phyloP scores from a whole-genome alignment of 2,888 invertebrate genomes.

The Machimus atricapillus region DNA sequence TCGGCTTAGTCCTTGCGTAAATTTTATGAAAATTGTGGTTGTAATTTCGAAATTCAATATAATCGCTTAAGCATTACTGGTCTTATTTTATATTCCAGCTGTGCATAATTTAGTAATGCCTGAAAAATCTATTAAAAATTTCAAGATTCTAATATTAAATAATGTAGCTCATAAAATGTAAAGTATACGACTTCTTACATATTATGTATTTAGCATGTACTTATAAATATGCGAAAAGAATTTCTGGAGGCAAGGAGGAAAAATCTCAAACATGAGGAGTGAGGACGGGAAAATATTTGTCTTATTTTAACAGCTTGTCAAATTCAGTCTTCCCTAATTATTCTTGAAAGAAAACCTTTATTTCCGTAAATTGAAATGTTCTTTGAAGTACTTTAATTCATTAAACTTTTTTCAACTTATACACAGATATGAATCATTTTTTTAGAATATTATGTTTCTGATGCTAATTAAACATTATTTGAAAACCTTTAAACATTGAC shows the following conservation, averaged over 20 bases:
- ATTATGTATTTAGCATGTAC: no score
- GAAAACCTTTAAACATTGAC: not conserved
- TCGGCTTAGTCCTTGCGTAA: no score
- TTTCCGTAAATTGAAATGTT: not conserved
- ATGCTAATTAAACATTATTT: not conserved
- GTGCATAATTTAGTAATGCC: no score
- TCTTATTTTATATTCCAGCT: no score
- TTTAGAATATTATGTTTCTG: not conserved
- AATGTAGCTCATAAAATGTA: no score
- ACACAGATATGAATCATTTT: not conserved
- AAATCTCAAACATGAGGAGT: not conserved
- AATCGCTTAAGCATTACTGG: no score
- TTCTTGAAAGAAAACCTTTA: not conserved
- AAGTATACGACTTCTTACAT: no score
- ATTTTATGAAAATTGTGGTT: no score
- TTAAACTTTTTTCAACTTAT: not conserved
- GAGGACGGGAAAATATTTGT: not conserved
- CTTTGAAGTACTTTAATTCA: not conserved
- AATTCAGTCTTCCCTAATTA: not conserved
- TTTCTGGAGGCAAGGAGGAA: not conserved
- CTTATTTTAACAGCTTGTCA: not conserved
- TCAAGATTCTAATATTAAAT: no score
- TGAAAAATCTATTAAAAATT: no score
- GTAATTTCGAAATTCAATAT: no score
- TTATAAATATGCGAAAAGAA: not conserved